A percentile compares a stretch with the other conserved stretches of the same genome.
These are phyloP conservation scores for Cercopithecus diana DNA, from an alignment of 2,797 vertebrate genomes.

Conservation along the genomic window DNA sequence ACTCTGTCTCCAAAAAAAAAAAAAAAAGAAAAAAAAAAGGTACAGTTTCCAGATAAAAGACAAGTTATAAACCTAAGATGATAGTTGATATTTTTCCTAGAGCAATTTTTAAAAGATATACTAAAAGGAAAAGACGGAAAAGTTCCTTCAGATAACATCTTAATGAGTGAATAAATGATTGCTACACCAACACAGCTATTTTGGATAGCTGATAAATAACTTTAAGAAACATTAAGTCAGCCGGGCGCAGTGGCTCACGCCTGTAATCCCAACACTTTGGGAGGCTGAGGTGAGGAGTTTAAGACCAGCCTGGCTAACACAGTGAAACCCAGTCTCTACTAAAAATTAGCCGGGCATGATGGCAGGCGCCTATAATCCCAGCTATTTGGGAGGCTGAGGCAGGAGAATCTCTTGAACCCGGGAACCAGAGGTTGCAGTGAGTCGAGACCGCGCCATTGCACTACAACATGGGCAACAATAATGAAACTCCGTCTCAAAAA, in stretches of 20 bases:
- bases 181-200: not conserved
- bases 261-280: not conserved
- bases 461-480: not conserved
- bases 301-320: not conserved
- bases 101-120: conserved; percentile 27
- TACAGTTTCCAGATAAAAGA: not conserved
- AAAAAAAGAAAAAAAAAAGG: not conserved
- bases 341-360: not conserved
- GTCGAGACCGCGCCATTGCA: not conserved
- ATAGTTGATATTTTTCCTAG: not conserved
- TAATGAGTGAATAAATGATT: conserved; percentile 2
- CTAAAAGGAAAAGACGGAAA: not conserved
- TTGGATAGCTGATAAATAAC: conserved; percentile 5
- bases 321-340: not conserved
- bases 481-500: not conserved
- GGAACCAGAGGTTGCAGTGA: not conserved
- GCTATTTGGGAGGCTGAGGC: not conserved
- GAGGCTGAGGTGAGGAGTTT: not conserved
- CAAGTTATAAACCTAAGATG: conserved; percentile 33
- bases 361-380: not conserved
- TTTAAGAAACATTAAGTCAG: conserved; percentile 13
- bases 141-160: not conserved
- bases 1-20: not conserved
- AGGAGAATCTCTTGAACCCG: not conserved
- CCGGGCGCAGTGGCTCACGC: not conserved